Evolutionary conservation across 2,113 vertebrate species (phyloP), one percentile per base, ranked within the genome.

Genomic region (Motacilla alba): DNA sequence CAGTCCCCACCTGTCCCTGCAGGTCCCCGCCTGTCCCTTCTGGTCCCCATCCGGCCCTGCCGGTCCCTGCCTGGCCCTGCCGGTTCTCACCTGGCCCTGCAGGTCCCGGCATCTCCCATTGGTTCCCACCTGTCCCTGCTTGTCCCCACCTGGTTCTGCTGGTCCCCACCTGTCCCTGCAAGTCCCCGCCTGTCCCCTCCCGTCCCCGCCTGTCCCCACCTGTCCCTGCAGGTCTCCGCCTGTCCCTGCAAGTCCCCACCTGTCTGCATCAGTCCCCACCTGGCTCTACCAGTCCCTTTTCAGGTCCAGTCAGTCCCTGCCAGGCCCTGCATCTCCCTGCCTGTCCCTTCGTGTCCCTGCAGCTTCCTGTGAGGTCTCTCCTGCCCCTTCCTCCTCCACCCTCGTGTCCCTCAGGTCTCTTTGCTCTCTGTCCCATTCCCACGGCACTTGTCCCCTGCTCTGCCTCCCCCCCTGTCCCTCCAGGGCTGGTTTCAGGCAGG

Each of bases 401-500:
- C 58, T 60, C 58, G 0, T 0, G 8, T 52, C 41, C 33, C 46
- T 24, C 52, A 37, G 30, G 27, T 7, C 31, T 27, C 66, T 59
- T n/a, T 4, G 3, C 56, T 26, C 53, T 62, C 49, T 63, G 60
- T 18, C 39, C 22, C 1, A 1, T 73, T 58, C 53, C 60, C 15
- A 6, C 3, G 0, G 4, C 37, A 2, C 10, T 2, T 13, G 6
- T 37, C 27, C 33, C 19, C 41, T 22, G 18, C 35, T 46, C 37
- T 55, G 27, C 23, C 33, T 46, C 30, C 37, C 47, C 9, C 10
- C 26, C 10, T 13, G 13, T 5, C 37, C 47, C n/a, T 17, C 43
- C 59, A 8, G 1, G 1, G 7, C 43, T 52, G 10, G 30, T 53
- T 58, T 60, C 68, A 22, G 43, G 17, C 35, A 27, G 11, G 10